Conservation (phyloP, 2,888 invertebrate genomes). For the Itoplectis maculator region DNA sequence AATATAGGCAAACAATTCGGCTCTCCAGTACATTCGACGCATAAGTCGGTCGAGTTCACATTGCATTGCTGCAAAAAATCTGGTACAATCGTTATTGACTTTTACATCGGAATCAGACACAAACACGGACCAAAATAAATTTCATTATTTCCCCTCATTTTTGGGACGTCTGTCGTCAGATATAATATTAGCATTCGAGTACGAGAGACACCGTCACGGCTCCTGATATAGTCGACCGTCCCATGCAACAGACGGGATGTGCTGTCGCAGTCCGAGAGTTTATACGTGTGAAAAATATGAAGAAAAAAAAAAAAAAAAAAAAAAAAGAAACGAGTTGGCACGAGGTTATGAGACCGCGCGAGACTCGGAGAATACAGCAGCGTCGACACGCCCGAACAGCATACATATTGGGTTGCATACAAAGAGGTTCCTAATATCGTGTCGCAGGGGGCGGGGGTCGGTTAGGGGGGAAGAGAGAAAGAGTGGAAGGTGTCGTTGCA, state of each 20-base stretch:
- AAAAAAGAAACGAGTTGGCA: conserved; percentile 20
- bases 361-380: conserved; percentile 54
- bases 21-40: background rate
- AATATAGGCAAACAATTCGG: background rate
- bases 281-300: conserved; percentile 54
- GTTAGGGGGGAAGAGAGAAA: no score
- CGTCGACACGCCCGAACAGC: conserved; percentile 61
- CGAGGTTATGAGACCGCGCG: conserved; percentile 32
- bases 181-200: conserved; percentile 1
- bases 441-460: conserved; percentile 65
- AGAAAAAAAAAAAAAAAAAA: conserved; percentile 21
- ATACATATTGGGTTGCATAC: conserved; percentile 78
- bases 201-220: background rate
- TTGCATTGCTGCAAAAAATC: no score
- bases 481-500: conserved; percentile 30
- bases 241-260: conserved; percentile 30
- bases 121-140: background rate
- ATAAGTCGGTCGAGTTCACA: background rate
- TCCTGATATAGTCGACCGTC: background rate
- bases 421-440: conserved; percentile 77
- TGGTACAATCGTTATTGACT: background rate
- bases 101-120: background rate
- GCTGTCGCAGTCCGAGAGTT: conserved; percentile 63
- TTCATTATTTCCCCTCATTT: background rate
- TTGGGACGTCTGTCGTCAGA: background rate